A percentile compares a stretch with the other conserved stretches of the same genome.
These are phyloP conservation scores for Falco novaeseelandiae DNA, from an alignment of 2,797 vertebrate species.

Conservation along the genomic window DNA sequence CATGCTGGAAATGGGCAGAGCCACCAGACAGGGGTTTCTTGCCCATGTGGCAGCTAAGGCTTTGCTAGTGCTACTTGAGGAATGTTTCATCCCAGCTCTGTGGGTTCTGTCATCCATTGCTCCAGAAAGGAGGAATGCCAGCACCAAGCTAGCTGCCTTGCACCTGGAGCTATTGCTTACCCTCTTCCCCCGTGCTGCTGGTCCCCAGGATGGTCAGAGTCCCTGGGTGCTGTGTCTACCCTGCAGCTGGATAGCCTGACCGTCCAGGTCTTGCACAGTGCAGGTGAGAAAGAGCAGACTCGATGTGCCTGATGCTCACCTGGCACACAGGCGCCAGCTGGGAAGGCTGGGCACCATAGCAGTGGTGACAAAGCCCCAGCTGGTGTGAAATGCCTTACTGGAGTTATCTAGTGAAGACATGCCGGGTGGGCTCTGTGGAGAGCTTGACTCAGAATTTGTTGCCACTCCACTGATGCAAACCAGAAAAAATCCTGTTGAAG, in stretches of 20 bases:
- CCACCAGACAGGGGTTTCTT: not conserved
- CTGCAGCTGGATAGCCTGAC: not conserved
- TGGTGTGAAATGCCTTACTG: not conserved
- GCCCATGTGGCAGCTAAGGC: not conserved
- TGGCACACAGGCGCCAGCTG: not conserved
- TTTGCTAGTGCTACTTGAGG: not conserved
- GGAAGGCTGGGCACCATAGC: not conserved
- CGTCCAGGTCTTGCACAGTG: not conserved
- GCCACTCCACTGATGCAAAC: not conserved
- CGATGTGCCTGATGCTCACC: rapidly evolving
- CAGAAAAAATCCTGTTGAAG: not conserved
- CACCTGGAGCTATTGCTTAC: not conserved
- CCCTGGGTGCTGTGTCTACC: not conserved
- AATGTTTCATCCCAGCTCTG: not conserved
- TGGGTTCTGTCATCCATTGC: not conserved
- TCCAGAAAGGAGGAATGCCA: not conserved
- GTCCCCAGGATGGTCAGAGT: not conserved
- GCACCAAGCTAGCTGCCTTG: not conserved
- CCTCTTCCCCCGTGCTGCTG: not conserved
- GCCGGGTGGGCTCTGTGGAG: not conserved
- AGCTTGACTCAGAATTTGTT: not conserved
- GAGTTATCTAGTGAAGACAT: not conserved
- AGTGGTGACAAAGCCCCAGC: not conserved
- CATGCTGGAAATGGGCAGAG: not conserved
- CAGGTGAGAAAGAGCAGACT: not conserved